phyloP scores from a whole-genome alignment of 2,797 vertebrate species.

The Acropternis orthonyx region DNA sequence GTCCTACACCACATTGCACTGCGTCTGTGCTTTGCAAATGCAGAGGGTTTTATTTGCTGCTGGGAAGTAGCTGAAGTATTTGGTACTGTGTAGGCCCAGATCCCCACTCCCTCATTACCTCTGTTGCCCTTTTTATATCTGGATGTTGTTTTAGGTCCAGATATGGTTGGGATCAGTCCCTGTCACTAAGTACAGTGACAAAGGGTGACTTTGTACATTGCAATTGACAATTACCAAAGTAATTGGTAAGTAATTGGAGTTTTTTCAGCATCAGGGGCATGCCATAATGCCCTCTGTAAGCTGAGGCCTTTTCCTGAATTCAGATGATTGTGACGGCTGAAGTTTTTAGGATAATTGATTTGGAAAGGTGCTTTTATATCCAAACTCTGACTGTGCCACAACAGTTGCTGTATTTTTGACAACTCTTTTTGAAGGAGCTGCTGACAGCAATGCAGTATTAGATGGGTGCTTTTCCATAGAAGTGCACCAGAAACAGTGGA shows the following conservation, averaged over 20 bases:
- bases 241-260: too few relatives aligned
- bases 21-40: neutral
- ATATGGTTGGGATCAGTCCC: neutral
- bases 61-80: neutral
- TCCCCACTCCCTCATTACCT: neutral
- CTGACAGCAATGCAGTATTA: neutral
- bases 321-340: neutral
- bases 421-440: neutral
- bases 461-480: neutral
- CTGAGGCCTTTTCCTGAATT: neutral
- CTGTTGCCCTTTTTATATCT: neutral
- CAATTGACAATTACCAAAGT: neutral
- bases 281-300: neutral
- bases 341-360: neutral
- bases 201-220: neutral
- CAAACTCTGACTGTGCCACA: neutral
- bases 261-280: neutral
- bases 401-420: neutral
- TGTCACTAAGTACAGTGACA: neutral
- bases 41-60: conserved; percentile 2
- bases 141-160: neutral
- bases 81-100: neutral
- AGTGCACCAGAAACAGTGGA: neutral
- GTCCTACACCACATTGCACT: neutral
- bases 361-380: neutral